Conservation (phyloP, 2,113 vertebrate species). For the Anser brachyrhynchus region DNA sequence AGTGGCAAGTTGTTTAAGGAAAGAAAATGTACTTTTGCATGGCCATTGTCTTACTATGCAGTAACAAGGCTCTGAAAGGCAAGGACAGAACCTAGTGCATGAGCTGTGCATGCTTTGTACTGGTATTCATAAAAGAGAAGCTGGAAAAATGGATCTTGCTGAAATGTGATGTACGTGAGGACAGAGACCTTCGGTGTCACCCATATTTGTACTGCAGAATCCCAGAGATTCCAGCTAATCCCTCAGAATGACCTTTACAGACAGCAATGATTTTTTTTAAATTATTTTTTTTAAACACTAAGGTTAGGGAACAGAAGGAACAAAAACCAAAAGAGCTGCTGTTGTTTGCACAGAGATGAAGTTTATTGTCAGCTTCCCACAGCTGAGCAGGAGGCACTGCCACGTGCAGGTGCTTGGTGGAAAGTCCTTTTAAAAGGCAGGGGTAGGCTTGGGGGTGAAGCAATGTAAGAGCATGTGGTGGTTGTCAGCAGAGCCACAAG, state of each 20-base stretch:
- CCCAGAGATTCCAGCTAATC: not conserved
- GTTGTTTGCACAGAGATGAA: not conserved
- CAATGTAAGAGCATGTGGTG: too few relatives aligned
- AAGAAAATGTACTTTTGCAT: not conserved
- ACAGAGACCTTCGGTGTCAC: not conserved
- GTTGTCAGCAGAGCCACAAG: not conserved
- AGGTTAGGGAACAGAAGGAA: not conserved
- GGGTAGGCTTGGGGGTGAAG: not conserved
- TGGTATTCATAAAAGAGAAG: not conserved
- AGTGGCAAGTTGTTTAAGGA: not conserved
- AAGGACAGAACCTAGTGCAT: not conserved
- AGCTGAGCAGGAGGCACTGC: not conserved
- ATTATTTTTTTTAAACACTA: not conserved
- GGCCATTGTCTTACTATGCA: not conserved
- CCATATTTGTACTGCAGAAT: not conserved
- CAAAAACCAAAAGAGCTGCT: not conserved
- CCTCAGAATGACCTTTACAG: conserved; percentile 1
- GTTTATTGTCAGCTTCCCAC: rapidly evolving
- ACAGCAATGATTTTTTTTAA: not conserved
- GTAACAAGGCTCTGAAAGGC: not conserved
- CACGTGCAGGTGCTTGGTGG: not conserved
- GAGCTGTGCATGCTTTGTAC: not conserved
- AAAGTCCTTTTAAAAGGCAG: not conserved
- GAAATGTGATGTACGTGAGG: not conserved
- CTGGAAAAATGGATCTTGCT: not conserved